Conservation (phyloP, 1,140 invertebrate species). For the Drosophila sp. region DNA sequence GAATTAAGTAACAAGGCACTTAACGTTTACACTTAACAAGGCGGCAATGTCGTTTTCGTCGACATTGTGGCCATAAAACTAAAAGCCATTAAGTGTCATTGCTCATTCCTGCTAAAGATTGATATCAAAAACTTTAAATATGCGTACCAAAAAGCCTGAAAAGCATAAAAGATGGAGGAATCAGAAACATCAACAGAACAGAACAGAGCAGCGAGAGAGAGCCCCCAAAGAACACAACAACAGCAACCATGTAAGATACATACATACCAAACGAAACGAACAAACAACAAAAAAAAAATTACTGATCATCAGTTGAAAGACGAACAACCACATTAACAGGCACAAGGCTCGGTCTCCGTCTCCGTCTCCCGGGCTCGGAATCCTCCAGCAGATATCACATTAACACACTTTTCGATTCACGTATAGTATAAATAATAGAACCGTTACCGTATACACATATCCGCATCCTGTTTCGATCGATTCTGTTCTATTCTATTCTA, state of each 20-base stretch:
- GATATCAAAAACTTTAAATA: slow-evolving; percentile 74
- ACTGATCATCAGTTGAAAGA: slow-evolving; percentile 19
- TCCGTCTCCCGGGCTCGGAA: background rate
- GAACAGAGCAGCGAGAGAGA: too few species aligned
- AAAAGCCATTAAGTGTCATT: slow-evolving; percentile 80
- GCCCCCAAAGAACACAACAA: slow-evolving; percentile 10
- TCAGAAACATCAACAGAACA: slow-evolving; percentile 23
- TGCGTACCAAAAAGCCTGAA: slow-evolving; percentile 52
- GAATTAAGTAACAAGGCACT: slow-evolving; percentile 81
- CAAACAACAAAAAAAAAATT: background rate
- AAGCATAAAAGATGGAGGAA: slow-evolving; percentile 21
- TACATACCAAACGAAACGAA: slow-evolving; percentile 36
- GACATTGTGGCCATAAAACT: slow-evolving; percentile 46
- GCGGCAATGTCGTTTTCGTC: slow-evolving; percentile 50
- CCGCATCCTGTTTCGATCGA: slow-evolving; percentile 40
- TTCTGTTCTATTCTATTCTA: background rate
- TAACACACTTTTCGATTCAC: slow-evolving; percentile 43
- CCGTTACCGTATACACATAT: slow-evolving; percentile 40
- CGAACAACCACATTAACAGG: slow-evolving; percentile 4
- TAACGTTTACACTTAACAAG: slow-evolving; percentile 80
- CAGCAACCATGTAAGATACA: slow-evolving; percentile 23
- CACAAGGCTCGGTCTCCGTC: background rate
- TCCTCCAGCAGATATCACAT: slow-evolving; percentile 48
- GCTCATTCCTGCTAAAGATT: slow-evolving; percentile 78
- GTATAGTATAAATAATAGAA: slow-evolving; percentile 22